Evolutionary conservation across 2,888 invertebrate genomes (phyloP), one percentile per base, ranked within the genome.

Genomic region (Ectemnius lituratus): DNA sequence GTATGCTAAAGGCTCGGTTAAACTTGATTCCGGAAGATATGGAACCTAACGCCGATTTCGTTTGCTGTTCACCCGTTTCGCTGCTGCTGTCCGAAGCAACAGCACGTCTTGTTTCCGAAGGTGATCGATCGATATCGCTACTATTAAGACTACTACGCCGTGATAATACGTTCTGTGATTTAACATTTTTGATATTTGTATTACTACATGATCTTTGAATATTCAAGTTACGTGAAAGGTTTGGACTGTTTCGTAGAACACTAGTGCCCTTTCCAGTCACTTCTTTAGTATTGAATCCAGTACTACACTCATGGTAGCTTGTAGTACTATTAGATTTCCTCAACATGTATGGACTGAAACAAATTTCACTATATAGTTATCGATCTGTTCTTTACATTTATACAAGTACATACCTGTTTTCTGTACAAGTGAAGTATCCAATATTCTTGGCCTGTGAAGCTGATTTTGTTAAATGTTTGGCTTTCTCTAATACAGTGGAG

Each of bases 191-290:
- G 57, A 92, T 91, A 69, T 88, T 91, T 28, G 91, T 91, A 46
- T 92, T 92, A 16, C 92, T 92, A 58, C 92, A 90, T 23, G 92
- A 92, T 76, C 92, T 89, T 81, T 92, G 92, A 64, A 92, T 88
- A 71, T 73, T 84, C 13, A 77, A 68, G 63, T 81, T 84, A 16
- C 81, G 80, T 49, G 83, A 82, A 63, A 85, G 62, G 56, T 84
- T 79, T n/a, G 86, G 81, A 81, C 82, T 88, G 62, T 81, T 87
- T 63, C 81, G 81, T 63, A 84, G 78, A 16, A 79, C 75, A 56
- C 65, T 76, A 61, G 73, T 78, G 20, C 76, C 62, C 71, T 73
- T 79, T 28, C 80, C n/a, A 49, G 72, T 65, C 11, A 82, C 58
- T 28, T 87, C 87, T 72, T 80, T 85, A 62, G 75, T 78, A 67